These are phyloP conservation scores for Nothura maculosa DNA, from an alignment of 2,797 vertebrate genomes.

Conservation along the genomic window DNA sequence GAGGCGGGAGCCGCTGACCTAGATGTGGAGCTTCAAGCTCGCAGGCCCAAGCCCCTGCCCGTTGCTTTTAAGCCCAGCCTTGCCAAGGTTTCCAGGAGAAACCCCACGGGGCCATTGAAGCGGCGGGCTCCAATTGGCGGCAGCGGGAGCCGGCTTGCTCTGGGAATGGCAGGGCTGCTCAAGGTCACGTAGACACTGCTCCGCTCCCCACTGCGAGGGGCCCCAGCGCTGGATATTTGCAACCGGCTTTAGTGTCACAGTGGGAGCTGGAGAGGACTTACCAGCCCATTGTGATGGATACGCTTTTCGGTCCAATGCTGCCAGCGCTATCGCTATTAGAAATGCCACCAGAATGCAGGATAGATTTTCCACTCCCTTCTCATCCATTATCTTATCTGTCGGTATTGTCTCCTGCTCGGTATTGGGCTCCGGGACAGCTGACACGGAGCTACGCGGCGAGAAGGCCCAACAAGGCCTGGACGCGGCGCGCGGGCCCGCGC, in stretches of 20 bases:
- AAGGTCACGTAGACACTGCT: slow-evolving; percentile 10
- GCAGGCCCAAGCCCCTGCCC: not conserved
- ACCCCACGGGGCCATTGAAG: not conserved
- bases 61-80: not conserved
- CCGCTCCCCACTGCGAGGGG: slow-evolving; percentile 33
- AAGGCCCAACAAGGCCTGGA: slow-evolving; percentile 24
- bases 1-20: not conserved
- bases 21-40: not conserved
- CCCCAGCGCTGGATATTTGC: slow-evolving; percentile 19
- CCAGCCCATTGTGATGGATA: slow-evolving; percentile 48
- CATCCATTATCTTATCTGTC: slow-evolving; percentile 66
- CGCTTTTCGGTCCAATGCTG: slow-evolving; percentile 45
- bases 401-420: slow-evolving; percentile 33
- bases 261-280: slow-evolving; percentile 53
- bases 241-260: slow-evolving; percentile 49
- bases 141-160: not conserved
- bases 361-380: slow-evolving; percentile 67
- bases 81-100: not conserved
- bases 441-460: slow-evolving; percentile 20
- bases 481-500: not conserved
- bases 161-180: slow-evolving; percentile 33
- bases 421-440: slow-evolving; percentile 42
- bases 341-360: slow-evolving; percentile 56
- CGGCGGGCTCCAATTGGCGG: not conserved
- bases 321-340: slow-evolving; percentile 34